Evolutionary conservation across 2,888 invertebrate species (phyloP).

Genomic region (Limnephilus marmoratus): DNA sequence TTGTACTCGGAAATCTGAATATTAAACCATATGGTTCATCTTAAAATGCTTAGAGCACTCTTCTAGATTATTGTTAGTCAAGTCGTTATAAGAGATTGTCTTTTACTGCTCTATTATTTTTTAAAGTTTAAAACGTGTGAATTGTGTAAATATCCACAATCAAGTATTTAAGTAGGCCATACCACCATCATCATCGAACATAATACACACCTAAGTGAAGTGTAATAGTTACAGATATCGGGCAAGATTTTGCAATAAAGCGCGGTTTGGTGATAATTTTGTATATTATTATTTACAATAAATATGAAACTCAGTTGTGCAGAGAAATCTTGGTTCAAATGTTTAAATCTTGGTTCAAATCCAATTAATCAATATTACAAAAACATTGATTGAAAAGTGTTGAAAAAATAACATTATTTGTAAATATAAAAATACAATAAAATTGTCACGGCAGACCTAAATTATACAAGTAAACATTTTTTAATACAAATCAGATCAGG

Average conservation of each 20-base stretch:
- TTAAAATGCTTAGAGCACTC: not conserved
- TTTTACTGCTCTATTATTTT: not conserved
- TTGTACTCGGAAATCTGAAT: not conserved
- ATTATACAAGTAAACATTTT: too few relatives aligned
- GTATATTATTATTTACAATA: not conserved
- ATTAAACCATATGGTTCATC: not conserved
- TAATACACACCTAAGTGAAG: not conserved
- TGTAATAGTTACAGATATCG: not conserved
- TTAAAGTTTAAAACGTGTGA: not conserved
- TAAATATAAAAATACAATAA: too few relatives aligned
- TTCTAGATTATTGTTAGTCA: not conserved
- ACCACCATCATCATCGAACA: not conserved
- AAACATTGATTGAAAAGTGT: too few relatives aligned
- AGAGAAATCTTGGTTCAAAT: not conserved
- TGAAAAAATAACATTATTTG: too few relatives aligned
- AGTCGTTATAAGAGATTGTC: not conserved
- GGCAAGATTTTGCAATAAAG: not conserved
- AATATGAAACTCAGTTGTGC: too few relatives aligned
- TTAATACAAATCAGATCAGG: too few relatives aligned
- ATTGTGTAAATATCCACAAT: not conserved
- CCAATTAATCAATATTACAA: too few relatives aligned
- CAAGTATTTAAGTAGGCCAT: not conserved
- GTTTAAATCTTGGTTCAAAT: not conserved
- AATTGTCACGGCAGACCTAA: too few relatives aligned
- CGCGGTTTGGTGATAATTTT: too few relatives aligned